phyloP scores from a whole-genome alignment of 2,113 vertebrate genomes.

The Ciconia boyciana region DNA sequence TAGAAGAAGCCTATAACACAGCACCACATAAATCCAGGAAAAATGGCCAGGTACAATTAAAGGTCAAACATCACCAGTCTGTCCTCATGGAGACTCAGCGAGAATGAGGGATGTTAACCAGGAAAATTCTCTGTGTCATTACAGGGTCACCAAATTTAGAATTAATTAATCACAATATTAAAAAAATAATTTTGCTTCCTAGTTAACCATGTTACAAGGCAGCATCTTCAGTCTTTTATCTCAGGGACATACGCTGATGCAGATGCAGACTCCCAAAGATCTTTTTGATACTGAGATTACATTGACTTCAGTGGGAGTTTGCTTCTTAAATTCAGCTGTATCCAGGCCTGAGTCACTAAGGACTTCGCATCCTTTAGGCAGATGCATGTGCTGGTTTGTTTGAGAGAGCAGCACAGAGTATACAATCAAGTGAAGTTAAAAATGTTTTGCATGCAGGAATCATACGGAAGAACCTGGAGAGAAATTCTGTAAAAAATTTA shows the following conservation, averaged over 20 bases:
- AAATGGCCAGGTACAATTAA: neutral
- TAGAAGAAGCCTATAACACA: neutral
- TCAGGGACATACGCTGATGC: neutral
- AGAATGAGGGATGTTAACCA: neutral
- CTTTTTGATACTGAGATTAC: neutral
- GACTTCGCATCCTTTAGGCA: neutral
- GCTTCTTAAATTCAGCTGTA: neutral
- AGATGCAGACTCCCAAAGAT: neutral
- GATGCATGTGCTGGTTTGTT: neutral
- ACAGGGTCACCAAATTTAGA: neutral
- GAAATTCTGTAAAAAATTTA: conserved; percentile 29
- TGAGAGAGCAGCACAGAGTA: neutral
- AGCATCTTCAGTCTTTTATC: neutral
- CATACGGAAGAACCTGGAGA: neutral
- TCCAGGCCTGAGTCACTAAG: neutral
- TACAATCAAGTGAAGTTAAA: neutral
- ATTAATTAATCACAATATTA: neutral
- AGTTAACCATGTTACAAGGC: neutral
- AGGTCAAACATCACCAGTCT: neutral
- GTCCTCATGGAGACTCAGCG: accelerated
- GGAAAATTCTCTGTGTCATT: neutral
- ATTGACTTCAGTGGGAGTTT: neutral
- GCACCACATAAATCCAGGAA: neutral
- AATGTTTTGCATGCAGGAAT: conserved; percentile 8
- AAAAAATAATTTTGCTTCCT: neutral